These are phyloP conservation scores for Ramphastos sulfuratus DNA, from an alignment of 2,113 vertebrate species.

Conservation along the genomic window DNA sequence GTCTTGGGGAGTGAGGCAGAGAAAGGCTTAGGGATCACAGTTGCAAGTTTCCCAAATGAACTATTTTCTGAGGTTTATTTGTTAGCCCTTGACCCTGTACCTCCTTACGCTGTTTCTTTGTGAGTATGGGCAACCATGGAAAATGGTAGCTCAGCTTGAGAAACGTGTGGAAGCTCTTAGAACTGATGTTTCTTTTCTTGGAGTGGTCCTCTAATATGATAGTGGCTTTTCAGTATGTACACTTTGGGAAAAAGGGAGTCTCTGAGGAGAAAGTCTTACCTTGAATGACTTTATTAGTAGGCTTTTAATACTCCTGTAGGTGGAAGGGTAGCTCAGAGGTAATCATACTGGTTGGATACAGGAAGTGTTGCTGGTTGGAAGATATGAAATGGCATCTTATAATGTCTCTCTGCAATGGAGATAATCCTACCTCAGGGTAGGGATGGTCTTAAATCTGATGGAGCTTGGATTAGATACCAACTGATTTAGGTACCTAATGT, in stretches of 20 bases:
- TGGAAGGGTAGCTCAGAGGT: background rate
- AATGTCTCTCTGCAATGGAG: background rate
- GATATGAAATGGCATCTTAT: background rate
- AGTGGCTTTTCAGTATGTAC: background rate
- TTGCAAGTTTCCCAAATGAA: background rate
- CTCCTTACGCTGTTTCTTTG: background rate
- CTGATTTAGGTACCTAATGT: background rate
- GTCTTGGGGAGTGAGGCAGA: fast-evolving
- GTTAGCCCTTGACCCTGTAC: background rate
- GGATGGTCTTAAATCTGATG: background rate
- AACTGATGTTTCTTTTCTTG: background rate
- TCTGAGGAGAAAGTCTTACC: background rate
- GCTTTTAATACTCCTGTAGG: background rate
- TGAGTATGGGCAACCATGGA: background rate
- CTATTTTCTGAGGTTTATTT: background rate
- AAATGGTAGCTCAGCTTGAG: background rate
- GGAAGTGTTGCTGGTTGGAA: background rate
- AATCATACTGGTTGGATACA: background rate
- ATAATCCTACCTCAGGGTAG: background rate
- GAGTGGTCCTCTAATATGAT: background rate
- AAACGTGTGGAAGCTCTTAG: background rate
- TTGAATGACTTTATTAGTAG: background rate
- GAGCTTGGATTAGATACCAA: background rate
- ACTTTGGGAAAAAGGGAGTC: background rate
- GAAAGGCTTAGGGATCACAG: background rate